Base-by-base conservation (phyloP, 1,140 invertebrate species). In the Elysia chlorotica region DNA sequence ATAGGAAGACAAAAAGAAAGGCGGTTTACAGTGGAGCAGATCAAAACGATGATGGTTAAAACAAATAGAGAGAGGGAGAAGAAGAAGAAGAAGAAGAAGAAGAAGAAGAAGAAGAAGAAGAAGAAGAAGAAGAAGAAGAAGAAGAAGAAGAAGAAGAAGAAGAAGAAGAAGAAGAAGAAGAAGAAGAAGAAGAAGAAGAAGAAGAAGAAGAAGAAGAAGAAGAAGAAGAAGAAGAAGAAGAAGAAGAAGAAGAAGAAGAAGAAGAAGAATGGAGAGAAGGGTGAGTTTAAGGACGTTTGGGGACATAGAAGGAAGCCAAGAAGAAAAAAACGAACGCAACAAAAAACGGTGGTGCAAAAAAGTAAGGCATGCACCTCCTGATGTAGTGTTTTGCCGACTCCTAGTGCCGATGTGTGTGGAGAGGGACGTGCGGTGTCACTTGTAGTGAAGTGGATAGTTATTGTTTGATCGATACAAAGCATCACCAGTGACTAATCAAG, bases 1-100 rank as follows among this genome's bases (percentile, higher is more conserved):
- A 72, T 83, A 79, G 17, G n/a, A 41, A 6, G 6, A 31, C 31
- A 23, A 30, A 5, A 30, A 21, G 30, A 3, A 56, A 56, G 4
- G 4, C 30, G n/a, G 30, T n/a, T 56, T 56, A n/a, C n/a, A n/a
- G n/a, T 6, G 30, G n/a, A 56, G 4, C 4, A 56, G n/a, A n/a
- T n/a, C n/a, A n/a, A n/a, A n/a, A n/a, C n/a, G n/a, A n/a, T 14
- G 10, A 14, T 48, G 10, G n/a, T 48, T 10, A 14, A 48, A 10
- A 48, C 41, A 48, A 14, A n/a, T 14, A n/a, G 41, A 48, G 41
- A n/a, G n/a, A 48, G 41, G n/a, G 41, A 48, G 41, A 48, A n/a
- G 41, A 14, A n/a, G 41, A 48, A n/a, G 41, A 48, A n/a, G 41
- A n/a, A 48, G 41, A n/a, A n/a, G 41, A n/a, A 48, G 41, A n/a